A percentile compares a stretch with the other conserved stretches of the same genome.
Evolutionary conservation across 2,888 invertebrate genomes (phyloP).

Genomic region (Dusona sp.): DNA sequence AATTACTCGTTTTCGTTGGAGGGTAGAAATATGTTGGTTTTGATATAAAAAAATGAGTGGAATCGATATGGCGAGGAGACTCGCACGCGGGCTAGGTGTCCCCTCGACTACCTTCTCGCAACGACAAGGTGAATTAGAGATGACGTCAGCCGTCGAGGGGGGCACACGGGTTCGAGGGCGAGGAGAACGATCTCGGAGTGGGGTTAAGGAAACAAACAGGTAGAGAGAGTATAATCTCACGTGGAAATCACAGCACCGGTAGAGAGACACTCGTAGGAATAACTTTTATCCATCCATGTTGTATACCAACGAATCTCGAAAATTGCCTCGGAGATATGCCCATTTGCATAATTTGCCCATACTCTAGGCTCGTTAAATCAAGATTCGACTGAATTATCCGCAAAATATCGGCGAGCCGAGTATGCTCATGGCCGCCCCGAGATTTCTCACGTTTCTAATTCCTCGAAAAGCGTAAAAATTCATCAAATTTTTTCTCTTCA

Average conservation of each 20-base stretch:
- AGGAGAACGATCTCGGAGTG: slow-evolving; percentile 17
- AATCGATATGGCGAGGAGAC: slow-evolving; percentile 60
- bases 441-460: not conserved
- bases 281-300: slow-evolving; percentile 28
- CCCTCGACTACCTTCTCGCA: slow-evolving; percentile 59
- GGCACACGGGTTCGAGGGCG: slow-evolving; percentile 42
- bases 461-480: not conserved
- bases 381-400: slow-evolving; percentile 1
- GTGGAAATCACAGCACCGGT: slow-evolving; percentile 44
- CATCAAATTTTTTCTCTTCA: not conserved
- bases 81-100: slow-evolving; percentile 42
- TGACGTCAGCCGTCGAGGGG: slow-evolving; percentile 69
- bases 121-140: slow-evolving; percentile 73
- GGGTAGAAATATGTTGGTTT: not conserved
- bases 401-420: slow-evolving; percentile 23
- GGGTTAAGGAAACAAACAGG: slow-evolving; percentile 64
- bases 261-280: slow-evolving; percentile 19
- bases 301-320: slow-evolving; percentile 3
- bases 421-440: slow-evolving; percentile 45
- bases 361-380: not conserved
- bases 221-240: slow-evolving; percentile 59
- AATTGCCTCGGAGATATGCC: slow-evolving; percentile 12
- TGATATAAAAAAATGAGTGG: slow-evolving; percentile 7
- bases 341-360: slow-evolving; percentile 46
- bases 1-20: not conserved